phyloP scores from a whole-genome alignment of 2,888 invertebrate genomes.

The Fragum whitleyi region DNA sequence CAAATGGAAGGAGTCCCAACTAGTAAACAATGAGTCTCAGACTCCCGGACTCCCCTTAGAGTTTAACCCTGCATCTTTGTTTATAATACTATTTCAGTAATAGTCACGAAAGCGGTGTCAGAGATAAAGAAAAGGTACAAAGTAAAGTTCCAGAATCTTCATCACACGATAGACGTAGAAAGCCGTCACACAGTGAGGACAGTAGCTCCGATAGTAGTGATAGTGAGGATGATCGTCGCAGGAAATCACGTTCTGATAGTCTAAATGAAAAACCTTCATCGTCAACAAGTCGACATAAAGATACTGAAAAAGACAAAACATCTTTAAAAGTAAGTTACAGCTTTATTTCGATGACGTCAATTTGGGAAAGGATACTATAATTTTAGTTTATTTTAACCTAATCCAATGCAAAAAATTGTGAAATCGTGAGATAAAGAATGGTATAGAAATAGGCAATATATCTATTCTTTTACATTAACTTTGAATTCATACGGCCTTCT shows the following conservation, averaged over 20 bases:
- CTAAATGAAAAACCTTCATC: slow-evolving; percentile 29
- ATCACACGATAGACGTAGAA: slow-evolving; percentile 2
- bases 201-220: slow-evolving; percentile 68
- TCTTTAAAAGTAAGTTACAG: slow-evolving; percentile 6
- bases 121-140: background rate
- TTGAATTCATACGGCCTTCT: too few species aligned
- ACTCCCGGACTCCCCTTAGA: too few species aligned
- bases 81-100: background rate
- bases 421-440: too few species aligned
- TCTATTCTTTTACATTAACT: too few species aligned
- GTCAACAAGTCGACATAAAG: slow-evolving; percentile 25
- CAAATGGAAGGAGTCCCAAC: too few species aligned
- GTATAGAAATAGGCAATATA: too few species aligned
- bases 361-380: too few species aligned
- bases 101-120: background rate
- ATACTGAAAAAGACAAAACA: slow-evolving; percentile 13
- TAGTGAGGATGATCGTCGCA: slow-evolving; percentile 35
- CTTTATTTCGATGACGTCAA: too few species aligned
- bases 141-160: background rate
- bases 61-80: too few species aligned
- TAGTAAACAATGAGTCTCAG: too few species aligned
- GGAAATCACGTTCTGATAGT: slow-evolving; percentile 10
- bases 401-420: too few species aligned
- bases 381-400: too few species aligned
- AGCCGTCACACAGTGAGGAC: slow-evolving; percentile 53